A percentile compares a stretch with the other conserved stretches of the same genome.
phyloP scores from a whole-genome alignment of 2,797 vertebrate species.

The Rhinophrynus dorsalis region DNA sequence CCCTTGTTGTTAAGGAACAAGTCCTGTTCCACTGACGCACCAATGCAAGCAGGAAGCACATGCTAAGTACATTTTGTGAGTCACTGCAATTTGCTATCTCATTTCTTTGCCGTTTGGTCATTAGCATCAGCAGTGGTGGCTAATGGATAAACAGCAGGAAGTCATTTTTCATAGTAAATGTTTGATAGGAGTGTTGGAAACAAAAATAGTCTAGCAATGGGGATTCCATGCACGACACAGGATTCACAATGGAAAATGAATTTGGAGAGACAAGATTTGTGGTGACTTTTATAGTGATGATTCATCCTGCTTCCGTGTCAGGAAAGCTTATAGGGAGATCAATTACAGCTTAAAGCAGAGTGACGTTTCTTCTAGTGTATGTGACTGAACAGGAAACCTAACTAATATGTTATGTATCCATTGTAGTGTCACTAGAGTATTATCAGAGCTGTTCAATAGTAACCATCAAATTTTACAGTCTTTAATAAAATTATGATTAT shows the following conservation, averaged over 20 bases:
- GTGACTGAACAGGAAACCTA: slow-evolving; percentile 22
- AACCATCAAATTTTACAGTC: slow-evolving; percentile 19
- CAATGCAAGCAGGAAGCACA: slow-evolving; percentile 61
- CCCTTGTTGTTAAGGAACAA: slow-evolving; percentile 60
- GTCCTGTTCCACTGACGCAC: slow-evolving; percentile 64
- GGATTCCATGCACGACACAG: slow-evolving; percentile 10
- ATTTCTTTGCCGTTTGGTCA: slow-evolving; percentile 61
- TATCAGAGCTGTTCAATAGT: not conserved
- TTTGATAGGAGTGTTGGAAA: slow-evolving; percentile 71
- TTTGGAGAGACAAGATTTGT: not conserved
- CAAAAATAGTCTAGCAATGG: slow-evolving; percentile 33
- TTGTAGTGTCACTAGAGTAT: not conserved
- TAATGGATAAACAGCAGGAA: slow-evolving; percentile 70
- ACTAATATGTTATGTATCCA: slow-evolving; percentile 24
- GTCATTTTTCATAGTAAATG: slow-evolving; percentile 63
- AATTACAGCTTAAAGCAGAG: slow-evolving; percentile 12
- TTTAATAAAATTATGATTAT: slow-evolving; percentile 2
- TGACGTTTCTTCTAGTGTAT: slow-evolving; percentile 17
- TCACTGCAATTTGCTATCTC: slow-evolving; percentile 68
- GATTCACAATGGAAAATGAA: slow-evolving; percentile 9
- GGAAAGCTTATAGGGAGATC: slow-evolving; percentile 15
- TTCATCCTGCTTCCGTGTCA: slow-evolving; percentile 17
- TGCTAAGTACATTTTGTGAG: slow-evolving; percentile 67
- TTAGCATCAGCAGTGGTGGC: slow-evolving; percentile 62
- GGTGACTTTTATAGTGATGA: slow-evolving; percentile 17